Conservation (phyloP, 1,140 invertebrate species). For the Bombus affinis region DNA sequence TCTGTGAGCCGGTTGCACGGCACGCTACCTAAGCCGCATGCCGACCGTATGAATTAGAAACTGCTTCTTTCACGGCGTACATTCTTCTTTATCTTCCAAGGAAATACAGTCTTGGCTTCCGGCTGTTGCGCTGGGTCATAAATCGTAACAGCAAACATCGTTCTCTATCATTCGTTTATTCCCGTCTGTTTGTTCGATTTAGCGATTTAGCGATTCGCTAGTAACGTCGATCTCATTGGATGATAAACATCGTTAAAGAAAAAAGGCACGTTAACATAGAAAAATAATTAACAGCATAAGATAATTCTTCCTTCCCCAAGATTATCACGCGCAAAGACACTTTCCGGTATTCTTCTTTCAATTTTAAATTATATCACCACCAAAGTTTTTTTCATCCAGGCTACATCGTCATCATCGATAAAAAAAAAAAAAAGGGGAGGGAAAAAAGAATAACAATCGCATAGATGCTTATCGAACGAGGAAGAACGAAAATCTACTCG, state of each 20-base stretch:
- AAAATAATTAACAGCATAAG: background rate
- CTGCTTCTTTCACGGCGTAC: background rate
- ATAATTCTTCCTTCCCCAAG: background rate
- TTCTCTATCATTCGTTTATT: no score
- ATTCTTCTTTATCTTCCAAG: background rate
- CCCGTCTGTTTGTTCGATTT: no score
- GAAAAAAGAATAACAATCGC: no score
- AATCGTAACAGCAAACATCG: background rate
- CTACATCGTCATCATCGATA: background rate
- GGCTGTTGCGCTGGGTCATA: no score
- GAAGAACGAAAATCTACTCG: background rate
- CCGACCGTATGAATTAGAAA: background rate
- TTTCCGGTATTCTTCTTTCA: background rate
- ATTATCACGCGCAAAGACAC: background rate
- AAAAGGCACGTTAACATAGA: background rate
- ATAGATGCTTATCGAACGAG: no score
- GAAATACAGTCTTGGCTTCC: background rate
- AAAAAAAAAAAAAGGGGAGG: no score
- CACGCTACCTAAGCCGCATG: no score
- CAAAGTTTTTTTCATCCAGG: no score
- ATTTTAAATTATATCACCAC: background rate
- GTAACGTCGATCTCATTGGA: background rate
- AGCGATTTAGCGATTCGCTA: no score
- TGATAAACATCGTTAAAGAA: background rate
- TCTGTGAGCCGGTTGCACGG: background rate